Evolutionary conservation across 2,113 vertebrate genomes (phyloP).

Genomic region (Archocentrus centrarchus): DNA sequence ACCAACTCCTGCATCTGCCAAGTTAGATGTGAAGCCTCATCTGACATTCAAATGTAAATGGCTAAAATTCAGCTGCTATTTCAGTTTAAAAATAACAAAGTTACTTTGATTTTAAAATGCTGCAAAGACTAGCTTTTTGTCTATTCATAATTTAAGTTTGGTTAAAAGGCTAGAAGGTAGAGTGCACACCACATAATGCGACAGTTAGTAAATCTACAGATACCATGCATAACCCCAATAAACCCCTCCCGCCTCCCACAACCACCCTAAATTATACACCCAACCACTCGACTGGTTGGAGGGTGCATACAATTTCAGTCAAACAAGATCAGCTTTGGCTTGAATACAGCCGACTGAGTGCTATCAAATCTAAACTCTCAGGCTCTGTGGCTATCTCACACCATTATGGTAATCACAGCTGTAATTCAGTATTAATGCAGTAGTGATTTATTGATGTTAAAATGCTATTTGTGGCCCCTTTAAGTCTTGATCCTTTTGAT

Average conservation of each 20-base stretch:
- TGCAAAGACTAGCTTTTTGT: no score
- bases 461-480: constrained; percentile 34
- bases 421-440: constrained; percentile 17
- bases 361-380: neutral
- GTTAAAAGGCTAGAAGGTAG: neutral
- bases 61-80: no score
- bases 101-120: no score
- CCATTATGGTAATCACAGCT: constrained; percentile 31
- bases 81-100: no score
- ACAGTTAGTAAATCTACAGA: neutral
- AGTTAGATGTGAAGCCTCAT: no score
- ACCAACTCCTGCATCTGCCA: no score
- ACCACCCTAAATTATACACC: neutral
- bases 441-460: constrained; percentile 50
- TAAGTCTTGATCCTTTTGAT: constrained; percentile 18
- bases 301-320: neutral
- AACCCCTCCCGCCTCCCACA: neutral
- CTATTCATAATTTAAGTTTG: no score
- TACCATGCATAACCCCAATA: neutral
- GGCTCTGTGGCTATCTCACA: neutral
- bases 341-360: neutral
- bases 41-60: no score
- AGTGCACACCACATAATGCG: neutral
- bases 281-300: neutral
- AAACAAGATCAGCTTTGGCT: neutral